Base-by-base conservation (phyloP, 2,797 vertebrate genomes). In the Miichthys miiuy region DNA sequence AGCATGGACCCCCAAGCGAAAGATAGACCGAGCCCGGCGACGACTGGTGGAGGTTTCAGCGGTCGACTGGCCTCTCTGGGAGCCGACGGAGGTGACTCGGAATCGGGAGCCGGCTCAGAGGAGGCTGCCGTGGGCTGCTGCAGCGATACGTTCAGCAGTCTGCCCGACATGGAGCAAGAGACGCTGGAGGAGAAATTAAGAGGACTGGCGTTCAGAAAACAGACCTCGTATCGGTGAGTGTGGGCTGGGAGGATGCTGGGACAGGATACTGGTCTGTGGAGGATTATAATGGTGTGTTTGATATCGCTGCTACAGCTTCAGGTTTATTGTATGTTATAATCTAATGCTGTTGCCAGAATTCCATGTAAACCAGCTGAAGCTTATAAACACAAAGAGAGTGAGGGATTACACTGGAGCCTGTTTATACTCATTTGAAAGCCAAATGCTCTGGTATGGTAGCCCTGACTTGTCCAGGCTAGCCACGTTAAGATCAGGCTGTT, bases 221-320 rank as follows among this genome's bases (percentile, higher is more conserved):
- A 99, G 96, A 97, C 97, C 80, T 99, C 98, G 75, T 99, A 98
- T 95, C 97, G 98, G 98, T 98, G 91, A 95, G 94, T 89, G 57
- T 54, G 44, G 20, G 47, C 69, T 1, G 75, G 72, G 80, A n/a
- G 80, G 90, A 84, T 86, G 89, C 81, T 77, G 64, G 67, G 82
- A 60, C 82, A 79, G 77, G 80, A 82, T 58, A 2, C 44, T 25
- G 68, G 7, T 50, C 68, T 9, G 34, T 21, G 73, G 75, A 68
- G 52, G 83, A 79, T 27, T 38, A 23, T 57, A 52, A 5, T 84
- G 21, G n/a, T 18, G 21, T 56, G n/a, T 80, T 21, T 20, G 44
- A 42, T 42, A 30, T 6, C 30, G 30, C 30, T 30, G 30, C 30
- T 30, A 30, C 30, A 6, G 10, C 42, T 2, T 47, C 18, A 25